Evolutionary conservation across 1,140 invertebrate genomes (phyloP), one percentile per base, ranked within the genome.

Genomic region (Zophobas morio): DNA sequence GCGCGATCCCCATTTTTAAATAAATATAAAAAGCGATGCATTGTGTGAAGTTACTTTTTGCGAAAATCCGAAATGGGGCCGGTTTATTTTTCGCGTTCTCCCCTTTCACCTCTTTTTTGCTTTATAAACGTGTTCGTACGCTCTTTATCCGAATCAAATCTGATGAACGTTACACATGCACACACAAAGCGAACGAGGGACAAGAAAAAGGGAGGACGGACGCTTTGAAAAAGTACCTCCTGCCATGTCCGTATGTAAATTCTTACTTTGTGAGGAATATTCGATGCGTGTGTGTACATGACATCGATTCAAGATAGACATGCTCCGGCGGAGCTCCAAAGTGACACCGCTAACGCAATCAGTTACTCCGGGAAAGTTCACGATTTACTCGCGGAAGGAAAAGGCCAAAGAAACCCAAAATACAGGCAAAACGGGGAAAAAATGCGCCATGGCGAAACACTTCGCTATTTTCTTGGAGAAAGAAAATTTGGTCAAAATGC

Each of bases 281-380:
- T 39, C 60, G 39, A 66, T 66, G 60, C 39, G 60, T 66, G 60
- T 66, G 60, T 66, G 60, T 66, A 66, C 60, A 42, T 42, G 60
- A 66, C 60, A 46, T 66, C 60, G 60, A 66, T 66, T 66, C 33
- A 8, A 37, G 60, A 66, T 66, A 66, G 39, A 40, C 60, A 66
- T 66, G 60, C 60, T 66, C 33, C 37, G 33, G 37, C 42, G 60
- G 39, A 66, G 60, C 42, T 42, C 37, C 33, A 66, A 66, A 66
- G 60, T 66, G 60, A 66, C 57, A 66, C 60, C 40, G 42, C 60
- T 66, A 66, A 66, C 60, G 60, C 42, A 66, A 66, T 66, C 60
- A 66, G 60, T 42, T 66, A 66, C 60, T 66, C 42, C 60, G 37
- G 60, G 42, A 66, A 63, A 66, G 37, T 66, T 66, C 60, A 66